These are phyloP conservation scores for Lathamus discolor DNA, from an alignment of 2,113 vertebrate genomes.

Conservation along the genomic window DNA sequence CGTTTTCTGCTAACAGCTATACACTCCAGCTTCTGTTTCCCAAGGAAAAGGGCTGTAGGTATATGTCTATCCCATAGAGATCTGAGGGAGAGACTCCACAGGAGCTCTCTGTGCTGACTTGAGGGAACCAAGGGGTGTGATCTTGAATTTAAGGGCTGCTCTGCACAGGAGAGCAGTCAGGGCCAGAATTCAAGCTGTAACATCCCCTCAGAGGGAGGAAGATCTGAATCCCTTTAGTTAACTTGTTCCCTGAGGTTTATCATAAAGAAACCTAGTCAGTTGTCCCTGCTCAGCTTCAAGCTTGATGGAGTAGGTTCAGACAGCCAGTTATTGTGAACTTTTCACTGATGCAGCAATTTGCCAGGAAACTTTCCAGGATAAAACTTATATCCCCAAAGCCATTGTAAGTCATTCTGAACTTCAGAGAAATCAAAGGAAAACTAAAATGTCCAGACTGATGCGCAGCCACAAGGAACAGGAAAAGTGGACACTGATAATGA, in stretches of 20 bases:
- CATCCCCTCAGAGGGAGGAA: background rate
- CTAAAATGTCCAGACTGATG: background rate
- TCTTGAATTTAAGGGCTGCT: background rate
- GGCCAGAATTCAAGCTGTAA: background rate
- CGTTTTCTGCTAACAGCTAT: background rate
- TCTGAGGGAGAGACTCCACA: rapidly evolving
- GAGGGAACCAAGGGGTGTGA: background rate
- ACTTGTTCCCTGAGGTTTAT: background rate
- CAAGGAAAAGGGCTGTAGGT: background rate
- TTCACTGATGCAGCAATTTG: background rate
- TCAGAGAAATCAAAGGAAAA: background rate
- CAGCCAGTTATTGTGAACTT: background rate
- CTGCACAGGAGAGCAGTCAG: background rate
- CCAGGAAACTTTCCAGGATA: background rate
- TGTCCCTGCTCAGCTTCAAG: background rate
- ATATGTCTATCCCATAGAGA: background rate
- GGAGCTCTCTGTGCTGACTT: background rate
- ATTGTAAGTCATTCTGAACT: background rate
- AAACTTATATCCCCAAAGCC: background rate
- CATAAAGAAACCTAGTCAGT: background rate
- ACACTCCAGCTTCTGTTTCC: background rate
- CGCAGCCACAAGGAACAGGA: background rate
- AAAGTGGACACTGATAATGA: background rate
- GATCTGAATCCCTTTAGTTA: background rate
- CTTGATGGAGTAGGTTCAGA: background rate